Conservation (phyloP, 2,888 invertebrate species). For the Balanococcus diminutus region DNA sequence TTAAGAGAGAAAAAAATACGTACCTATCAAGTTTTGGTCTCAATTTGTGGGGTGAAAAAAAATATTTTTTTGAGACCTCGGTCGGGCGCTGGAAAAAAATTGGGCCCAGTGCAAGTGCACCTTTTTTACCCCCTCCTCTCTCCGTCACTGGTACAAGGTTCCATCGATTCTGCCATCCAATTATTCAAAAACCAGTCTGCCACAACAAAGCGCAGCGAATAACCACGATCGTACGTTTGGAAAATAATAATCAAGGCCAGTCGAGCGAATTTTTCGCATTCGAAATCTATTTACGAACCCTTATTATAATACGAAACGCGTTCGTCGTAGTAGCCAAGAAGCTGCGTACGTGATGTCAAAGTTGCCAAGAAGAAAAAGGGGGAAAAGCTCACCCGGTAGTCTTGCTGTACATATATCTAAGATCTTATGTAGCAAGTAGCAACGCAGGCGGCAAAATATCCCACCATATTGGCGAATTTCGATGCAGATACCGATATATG, state of each 20-base stretch:
- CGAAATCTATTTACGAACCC: background rate
- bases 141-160: too few species aligned
- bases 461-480: background rate
- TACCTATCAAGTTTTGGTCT: too few species aligned
- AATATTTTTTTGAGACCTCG: too few species aligned
- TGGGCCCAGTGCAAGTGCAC: too few species aligned
- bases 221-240: background rate
- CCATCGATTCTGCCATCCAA: background rate
- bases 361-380: background rate
- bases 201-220: background rate
- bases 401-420: background rate
- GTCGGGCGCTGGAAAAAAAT: too few species aligned
- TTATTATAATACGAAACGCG: background rate
- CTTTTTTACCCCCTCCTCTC: too few species aligned
- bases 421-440: background rate
- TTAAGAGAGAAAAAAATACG: too few species aligned
- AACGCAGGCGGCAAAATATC: slow-evolving; percentile 3
- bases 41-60: too few species aligned
- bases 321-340: background rate
- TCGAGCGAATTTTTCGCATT: background rate
- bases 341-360: slow-evolving; percentile 6
- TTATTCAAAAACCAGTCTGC: background rate
- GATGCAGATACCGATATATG: background rate
- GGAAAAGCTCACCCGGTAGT: background rate
- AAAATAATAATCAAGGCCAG: slow-evolving; percentile 31